These are phyloP conservation scores for Hippocampus abdominalis DNA, from an alignment of 2,113 vertebrate species.

Conservation along the genomic window DNA sequence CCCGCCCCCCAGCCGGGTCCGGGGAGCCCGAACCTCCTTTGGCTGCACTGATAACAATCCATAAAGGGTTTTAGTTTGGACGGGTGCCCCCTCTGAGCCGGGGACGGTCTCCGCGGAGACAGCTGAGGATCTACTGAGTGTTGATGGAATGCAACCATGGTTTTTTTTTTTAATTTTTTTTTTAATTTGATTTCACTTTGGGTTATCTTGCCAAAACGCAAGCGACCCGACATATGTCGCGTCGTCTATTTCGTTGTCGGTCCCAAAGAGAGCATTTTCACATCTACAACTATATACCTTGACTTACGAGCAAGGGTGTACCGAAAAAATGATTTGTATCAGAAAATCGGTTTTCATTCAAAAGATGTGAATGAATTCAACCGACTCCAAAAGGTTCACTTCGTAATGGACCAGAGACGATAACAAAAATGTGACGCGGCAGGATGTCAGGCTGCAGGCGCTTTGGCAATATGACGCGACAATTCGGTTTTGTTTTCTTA, in stretches of 20 bases:
- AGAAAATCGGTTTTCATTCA: too few species aligned
- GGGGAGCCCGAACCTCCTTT: not conserved
- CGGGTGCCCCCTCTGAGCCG: not conserved
- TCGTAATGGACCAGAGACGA: too few species aligned
- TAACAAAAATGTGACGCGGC: not conserved
- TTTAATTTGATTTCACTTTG: slow-evolving; percentile 6
- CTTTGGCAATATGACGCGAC: not conserved
- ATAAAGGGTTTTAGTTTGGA: slow-evolving; percentile 36
- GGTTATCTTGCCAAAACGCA: not conserved
- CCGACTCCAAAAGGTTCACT: too few species aligned
- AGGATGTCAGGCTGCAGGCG: not conserved
- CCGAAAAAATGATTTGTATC: too few species aligned
- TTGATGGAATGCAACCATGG: slow-evolving; percentile 33
- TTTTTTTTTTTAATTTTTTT: slow-evolving; percentile 14
- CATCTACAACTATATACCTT: too few species aligned
- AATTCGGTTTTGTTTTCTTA: not conserved
- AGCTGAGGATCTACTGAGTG: slow-evolving; percentile 37
- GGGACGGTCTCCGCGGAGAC: slow-evolving; percentile 25
- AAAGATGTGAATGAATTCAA: too few species aligned
- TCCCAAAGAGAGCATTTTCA: not conserved
- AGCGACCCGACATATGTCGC: not conserved
- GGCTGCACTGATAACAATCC: slow-evolving; percentile 32
- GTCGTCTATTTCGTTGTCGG: not conserved
- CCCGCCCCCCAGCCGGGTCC: not conserved
- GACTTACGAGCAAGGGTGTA: too few species aligned